Evolutionary conservation across 1,140 invertebrate genomes (phyloP).

Genomic region (Scaptomyza montana): DNA sequence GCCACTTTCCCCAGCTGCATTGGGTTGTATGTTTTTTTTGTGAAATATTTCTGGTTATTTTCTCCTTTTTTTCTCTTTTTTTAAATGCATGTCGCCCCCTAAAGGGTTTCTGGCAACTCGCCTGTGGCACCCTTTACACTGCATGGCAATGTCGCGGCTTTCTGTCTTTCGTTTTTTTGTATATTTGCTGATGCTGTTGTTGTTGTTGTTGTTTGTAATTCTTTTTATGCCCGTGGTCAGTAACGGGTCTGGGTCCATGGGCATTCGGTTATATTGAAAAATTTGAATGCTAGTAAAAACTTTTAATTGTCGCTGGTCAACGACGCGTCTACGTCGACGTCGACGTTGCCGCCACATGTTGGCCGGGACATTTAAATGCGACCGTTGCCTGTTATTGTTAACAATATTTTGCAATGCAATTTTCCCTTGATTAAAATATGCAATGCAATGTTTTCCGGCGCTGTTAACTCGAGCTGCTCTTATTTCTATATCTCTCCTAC

Average conservation of each 20-base stretch:
- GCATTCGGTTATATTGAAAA: conserved; percentile 75
- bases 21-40: conserved; percentile 33
- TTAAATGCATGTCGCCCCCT: conserved; percentile 5
- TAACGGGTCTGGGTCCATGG: conserved; percentile 26
- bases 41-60: conserved; percentile 7
- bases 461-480: neutral
- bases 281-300: conserved; percentile 81
- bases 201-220: conserved; percentile 25
- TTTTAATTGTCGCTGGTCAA: conserved; percentile 73
- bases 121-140: conserved; percentile 56
- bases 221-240: conserved; percentile 50
- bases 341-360: conserved; percentile 49
- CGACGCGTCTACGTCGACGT: conserved; percentile 22
- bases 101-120: conserved; percentile 11
- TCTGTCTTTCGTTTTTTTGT: conserved; percentile 46
- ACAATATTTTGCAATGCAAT: conserved; percentile 80
- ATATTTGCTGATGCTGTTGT: conserved; percentile 41
- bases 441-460: conserved; percentile 74
- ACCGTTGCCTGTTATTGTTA: conserved; percentile 74
- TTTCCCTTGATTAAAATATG: conserved; percentile 81
- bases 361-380: conserved; percentile 65
- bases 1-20: conserved; percentile 47
- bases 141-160: conserved; percentile 73
- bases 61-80: conserved; percentile 32
- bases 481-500: conserved; percentile 20